Conservation (phyloP, 2,888 invertebrate species). For the Apotomis turbidana region DNA sequence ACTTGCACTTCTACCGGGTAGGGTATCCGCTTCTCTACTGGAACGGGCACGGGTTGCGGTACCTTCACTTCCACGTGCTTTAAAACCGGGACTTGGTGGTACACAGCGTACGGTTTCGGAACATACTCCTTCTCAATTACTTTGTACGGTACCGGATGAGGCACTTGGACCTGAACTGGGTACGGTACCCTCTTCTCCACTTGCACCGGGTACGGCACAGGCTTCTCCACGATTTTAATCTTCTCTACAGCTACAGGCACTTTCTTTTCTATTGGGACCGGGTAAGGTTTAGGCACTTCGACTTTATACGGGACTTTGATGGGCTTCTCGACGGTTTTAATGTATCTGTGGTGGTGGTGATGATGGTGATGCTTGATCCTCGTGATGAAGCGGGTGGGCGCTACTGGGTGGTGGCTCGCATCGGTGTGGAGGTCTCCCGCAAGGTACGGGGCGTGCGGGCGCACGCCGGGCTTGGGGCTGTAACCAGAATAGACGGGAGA, state of each 20-base stretch:
- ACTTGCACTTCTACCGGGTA: slow-evolving; percentile 71
- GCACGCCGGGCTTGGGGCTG: slow-evolving; percentile 58
- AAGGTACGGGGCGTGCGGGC: slow-evolving; percentile 53
- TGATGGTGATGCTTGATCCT: slow-evolving; percentile 86
- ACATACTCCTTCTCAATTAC: slow-evolving; percentile 79
- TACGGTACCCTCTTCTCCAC: slow-evolving; percentile 78
- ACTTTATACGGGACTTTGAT: slow-evolving; percentile 78
- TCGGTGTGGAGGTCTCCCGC: slow-evolving; percentile 63
- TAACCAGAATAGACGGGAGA: slow-evolving; percentile 65
- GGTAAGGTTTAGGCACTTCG: slow-evolving; percentile 83
- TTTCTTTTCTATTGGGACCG: slow-evolving; percentile 72
- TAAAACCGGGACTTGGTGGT: slow-evolving; percentile 73
- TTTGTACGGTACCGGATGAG: slow-evolving; percentile 79
- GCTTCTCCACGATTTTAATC: slow-evolving; percentile 63
- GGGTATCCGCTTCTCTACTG: slow-evolving; percentile 74
- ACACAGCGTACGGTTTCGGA: slow-evolving; percentile 76
- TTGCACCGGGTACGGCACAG: slow-evolving; percentile 71
- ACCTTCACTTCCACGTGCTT: slow-evolving; percentile 75
- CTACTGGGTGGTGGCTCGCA: slow-evolving; percentile 56
- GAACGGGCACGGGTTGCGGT: slow-evolving; percentile 69
- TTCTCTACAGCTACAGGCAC: slow-evolving; percentile 69
- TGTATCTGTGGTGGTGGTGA: slow-evolving; percentile 86
- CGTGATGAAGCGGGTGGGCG: slow-evolving; percentile 56
- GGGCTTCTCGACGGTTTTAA: slow-evolving; percentile 85
- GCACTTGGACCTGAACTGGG: slow-evolving; percentile 74